A percentile compares a stretch with the other conserved stretches of the same genome.
These are phyloP conservation scores for Drosophila neocordata DNA, from an alignment of 1,140 invertebrate species.

Conservation along the genomic window DNA sequence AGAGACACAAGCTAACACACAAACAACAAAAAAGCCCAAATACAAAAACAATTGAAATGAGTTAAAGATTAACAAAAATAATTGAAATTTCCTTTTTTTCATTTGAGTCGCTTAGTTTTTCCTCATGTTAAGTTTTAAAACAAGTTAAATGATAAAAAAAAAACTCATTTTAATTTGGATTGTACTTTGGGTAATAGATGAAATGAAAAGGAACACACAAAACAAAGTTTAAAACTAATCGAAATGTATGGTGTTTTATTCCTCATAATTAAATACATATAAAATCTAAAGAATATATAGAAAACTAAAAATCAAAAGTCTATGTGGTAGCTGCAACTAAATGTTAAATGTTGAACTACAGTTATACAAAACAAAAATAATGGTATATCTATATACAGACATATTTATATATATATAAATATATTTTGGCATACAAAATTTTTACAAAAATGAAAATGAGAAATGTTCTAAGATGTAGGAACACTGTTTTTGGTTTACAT, in stretches of 20 bases:
- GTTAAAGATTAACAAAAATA: not conserved
- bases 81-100: not conserved
- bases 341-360: conserved; percentile 61
- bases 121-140: not conserved
- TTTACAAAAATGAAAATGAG: conserved; percentile 51
- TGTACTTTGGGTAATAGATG: not conserved
- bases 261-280: conserved; percentile 42
- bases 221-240: conserved; percentile 62
- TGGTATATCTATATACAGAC: conserved; percentile 22
- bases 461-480: not conserved
- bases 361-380: conserved; percentile 41
- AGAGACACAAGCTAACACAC: not conserved
- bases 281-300: conserved; percentile 29
- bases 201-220: conserved; percentile 32
- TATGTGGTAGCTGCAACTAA: conserved; percentile 45
- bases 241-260: conserved; percentile 78
- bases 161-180: not conserved
- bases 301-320: conserved; percentile 28
- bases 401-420: conserved; percentile 46
- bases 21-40: not conserved
- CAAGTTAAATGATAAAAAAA: not conserved
- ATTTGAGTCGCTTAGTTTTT: too few species aligned
- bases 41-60: not conserved
- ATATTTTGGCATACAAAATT: conserved; percentile 81
- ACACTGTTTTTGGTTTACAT: conserved; percentile 51